phyloP scores from a whole-genome alignment of 2,113 vertebrate species.

The Clarias magur region DNA sequence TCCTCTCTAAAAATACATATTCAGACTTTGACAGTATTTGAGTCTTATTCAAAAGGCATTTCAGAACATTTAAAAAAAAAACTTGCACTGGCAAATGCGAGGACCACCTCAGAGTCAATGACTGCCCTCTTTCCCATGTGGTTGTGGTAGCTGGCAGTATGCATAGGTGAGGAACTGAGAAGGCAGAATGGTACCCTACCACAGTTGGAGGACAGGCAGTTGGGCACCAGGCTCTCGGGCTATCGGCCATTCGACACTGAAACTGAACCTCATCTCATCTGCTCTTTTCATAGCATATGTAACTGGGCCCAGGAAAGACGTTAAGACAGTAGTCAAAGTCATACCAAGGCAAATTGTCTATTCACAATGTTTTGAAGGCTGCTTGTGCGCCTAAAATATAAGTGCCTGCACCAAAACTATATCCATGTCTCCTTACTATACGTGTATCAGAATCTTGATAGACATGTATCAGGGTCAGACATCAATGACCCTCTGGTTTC shows the following conservation, averaged over 20 bases:
- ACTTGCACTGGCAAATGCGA: slow-evolving; percentile 5
- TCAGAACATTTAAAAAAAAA: slow-evolving; percentile 2
- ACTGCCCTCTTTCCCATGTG: slow-evolving; percentile 29
- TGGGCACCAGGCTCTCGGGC: not conserved
- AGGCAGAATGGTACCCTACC: slow-evolving; percentile 14
- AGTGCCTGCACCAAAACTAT: not conserved
- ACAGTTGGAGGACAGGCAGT: not conserved
- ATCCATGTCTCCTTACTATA: not conserved
- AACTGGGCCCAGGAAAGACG: slow-evolving; percentile 48
- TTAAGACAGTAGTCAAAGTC: not conserved
- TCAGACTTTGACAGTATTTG: slow-evolving; percentile 1
- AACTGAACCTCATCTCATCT: not conserved
- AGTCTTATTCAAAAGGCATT: not conserved
- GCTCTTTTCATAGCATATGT: slow-evolving; percentile 37
- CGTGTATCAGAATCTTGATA: no score
- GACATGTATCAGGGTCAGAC: not conserved
- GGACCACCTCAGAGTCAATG: slow-evolving; percentile 26
- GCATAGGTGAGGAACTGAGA: slow-evolving; percentile 23
- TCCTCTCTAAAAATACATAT: not conserved
- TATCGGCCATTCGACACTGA: not conserved
- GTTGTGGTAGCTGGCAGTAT: slow-evolving; percentile 28
- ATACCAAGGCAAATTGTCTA: not conserved
- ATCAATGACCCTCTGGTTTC: not conserved
- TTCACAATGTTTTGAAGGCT: not conserved
- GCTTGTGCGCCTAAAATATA: not conserved